A percentile compares a stretch with the other conserved stretches of the same genome.
These are phyloP conservation scores for Aporophyla nigra DNA, from an alignment of 2,888 invertebrate species.

Conservation along the genomic window DNA sequence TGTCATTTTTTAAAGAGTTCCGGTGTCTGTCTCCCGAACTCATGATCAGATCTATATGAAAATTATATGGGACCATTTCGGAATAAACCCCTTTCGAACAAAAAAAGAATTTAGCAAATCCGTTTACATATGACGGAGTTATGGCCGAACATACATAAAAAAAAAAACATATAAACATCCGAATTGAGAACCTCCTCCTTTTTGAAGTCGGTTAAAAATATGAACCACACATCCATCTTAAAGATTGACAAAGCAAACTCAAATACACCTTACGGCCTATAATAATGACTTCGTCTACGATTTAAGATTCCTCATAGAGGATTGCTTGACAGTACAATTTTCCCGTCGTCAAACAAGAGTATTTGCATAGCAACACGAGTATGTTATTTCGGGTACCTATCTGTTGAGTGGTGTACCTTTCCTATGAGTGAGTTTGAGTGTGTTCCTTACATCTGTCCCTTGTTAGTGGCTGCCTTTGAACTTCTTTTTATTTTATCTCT, in stretches of 20 bases:
- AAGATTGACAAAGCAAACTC: conserved; percentile 4
- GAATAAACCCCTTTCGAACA: no score
- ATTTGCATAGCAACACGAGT: conserved; percentile 51
- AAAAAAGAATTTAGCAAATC: no score
- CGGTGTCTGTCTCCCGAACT: no score
- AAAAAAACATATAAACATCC: no score
- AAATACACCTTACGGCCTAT: background rate
- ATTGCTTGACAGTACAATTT: conserved; percentile 38
- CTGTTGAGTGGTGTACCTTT: conserved; percentile 43
- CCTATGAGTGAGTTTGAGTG: conserved; percentile 35
- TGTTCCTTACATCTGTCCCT: conserved; percentile 44
- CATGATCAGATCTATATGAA: no score
- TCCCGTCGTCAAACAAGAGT: conserved; percentile 45
- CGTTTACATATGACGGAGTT: no score
- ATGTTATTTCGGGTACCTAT: conserved; percentile 45
- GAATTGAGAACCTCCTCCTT: no score
- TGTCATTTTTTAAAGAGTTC: no score
- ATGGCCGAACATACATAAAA: no score
- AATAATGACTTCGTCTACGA: conserved; percentile 12
- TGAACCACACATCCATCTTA: background rate
- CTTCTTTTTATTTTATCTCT: conserved; percentile 31
- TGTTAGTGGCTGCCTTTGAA: conserved; percentile 58
- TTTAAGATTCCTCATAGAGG: conserved; percentile 1
- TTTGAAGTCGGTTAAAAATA: no score
- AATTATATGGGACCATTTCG: no score